A percentile compares a stretch with the other conserved stretches of the same genome.
These are phyloP conservation scores for Holothuria leucospilota DNA, from an alignment of 53 echinoderm and acorn worm species.

Conservation along the genomic window DNA sequence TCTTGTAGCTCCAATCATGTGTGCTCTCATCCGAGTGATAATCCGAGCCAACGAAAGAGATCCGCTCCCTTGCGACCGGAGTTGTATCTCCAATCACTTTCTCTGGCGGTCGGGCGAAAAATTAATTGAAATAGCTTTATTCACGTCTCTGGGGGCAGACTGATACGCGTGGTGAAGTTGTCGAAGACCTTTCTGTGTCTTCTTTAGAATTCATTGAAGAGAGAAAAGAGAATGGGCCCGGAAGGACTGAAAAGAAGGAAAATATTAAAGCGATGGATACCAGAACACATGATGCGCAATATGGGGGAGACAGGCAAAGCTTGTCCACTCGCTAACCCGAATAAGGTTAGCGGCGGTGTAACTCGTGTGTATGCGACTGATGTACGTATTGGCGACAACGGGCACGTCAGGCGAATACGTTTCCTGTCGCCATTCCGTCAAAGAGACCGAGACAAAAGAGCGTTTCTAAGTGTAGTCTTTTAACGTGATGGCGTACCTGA, in stretches of 20 bases:
- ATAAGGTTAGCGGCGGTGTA: no score
- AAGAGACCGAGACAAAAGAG: no score
- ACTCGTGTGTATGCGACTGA: no score
- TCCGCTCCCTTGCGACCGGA: conserved; percentile 35
- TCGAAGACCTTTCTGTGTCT: conserved; percentile 16
- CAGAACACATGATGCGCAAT: no score
- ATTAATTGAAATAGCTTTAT: conserved; percentile 47
- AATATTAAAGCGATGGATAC: no score
- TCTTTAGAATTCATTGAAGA: conserved; percentile 23
- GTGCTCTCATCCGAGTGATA: conserved; percentile 24
- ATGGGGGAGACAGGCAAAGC: no score
- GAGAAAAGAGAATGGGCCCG: conserved; percentile 33
- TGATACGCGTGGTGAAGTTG: conserved; percentile 19
- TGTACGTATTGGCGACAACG: no score
- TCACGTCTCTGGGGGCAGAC: conserved; percentile 30
- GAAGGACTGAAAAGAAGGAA: conserved; percentile 9
- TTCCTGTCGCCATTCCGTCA: no score
- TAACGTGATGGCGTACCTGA: no score
- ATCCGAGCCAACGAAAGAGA: conserved; percentile 27
- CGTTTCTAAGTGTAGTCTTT: no score
- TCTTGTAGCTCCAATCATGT: conserved; percentile 38
- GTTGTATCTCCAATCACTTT: conserved; percentile 30
- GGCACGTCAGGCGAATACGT: no score
- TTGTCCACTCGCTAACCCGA: no score
- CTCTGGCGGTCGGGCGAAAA: conserved; percentile 31